Evolutionary conservation across 2,888 invertebrate genomes (phyloP), one percentile per base, ranked within the genome.

Genomic region (Ectemnius cavifrons): DNA sequence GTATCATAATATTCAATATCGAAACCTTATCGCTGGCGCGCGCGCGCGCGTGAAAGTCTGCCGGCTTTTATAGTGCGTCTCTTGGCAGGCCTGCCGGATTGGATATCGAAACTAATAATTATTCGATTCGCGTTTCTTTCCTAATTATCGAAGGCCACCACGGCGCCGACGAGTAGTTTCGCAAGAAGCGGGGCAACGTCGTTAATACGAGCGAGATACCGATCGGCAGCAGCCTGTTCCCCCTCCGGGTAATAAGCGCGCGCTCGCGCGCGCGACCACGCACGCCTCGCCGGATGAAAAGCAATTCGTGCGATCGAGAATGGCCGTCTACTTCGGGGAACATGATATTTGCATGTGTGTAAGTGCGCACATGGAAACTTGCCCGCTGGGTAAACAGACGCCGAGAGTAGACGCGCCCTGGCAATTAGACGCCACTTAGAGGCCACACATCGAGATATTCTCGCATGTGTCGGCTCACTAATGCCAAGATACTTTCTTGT

Each of bases 351-450:
- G 37, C 37, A 37, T 37, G 37, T 37, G 37, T 37, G 37, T 4
- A 8, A 37, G 37, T 37, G 37, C 37, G 37, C 37, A 11, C 23
- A 23, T 23, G 23, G 23, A 23, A 23, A 23, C 37, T 37, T 37
- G 84, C 85, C 61, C 82, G 84, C 81, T 84, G 83, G 81, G 85
- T 84, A 87, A 88, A 87, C 87, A 83, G 85, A 85, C 85, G 85
- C 78, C 79, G 66, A 75, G 71, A 37, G 78, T 80, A 83, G 84
- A 84, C 78, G 81, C 79, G 72, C 77, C 79, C 82, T 78, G 79
- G 85, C 87, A 83, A 89, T 88, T 88, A 86, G 84, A 82, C 81
- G 82, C 78, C 85, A 82, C 80, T 87, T 86, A 85, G 71, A 77
- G 72, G 66, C 69, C 78, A 73, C 78, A 78, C 71, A 75, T 64